Evolutionary conservation across 2,797 vertebrate genomes (phyloP).

Genomic region (Emydoidea blandingii): DNA sequence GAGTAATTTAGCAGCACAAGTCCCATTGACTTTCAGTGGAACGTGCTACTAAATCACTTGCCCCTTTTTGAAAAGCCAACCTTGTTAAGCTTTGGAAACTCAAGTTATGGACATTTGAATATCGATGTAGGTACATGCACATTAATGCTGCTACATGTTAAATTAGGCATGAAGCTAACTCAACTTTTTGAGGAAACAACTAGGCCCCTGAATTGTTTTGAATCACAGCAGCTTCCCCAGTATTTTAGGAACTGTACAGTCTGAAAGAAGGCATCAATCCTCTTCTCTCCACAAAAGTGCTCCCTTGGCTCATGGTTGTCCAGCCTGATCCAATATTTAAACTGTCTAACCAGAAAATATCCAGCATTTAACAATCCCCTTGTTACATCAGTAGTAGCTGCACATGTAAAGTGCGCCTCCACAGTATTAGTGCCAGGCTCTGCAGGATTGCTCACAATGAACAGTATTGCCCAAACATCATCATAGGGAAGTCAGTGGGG

Average conservation of each 20-base stretch:
- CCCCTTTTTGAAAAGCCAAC: background rate
- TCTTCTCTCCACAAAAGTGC: background rate
- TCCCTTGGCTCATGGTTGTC: background rate
- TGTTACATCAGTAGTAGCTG: fast-evolving
- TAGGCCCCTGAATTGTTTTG: background rate
- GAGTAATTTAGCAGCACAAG: background rate
- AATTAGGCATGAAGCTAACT: fast-evolving
- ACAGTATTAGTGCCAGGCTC: background rate
- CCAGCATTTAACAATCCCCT: background rate
- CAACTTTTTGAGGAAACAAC: background rate
- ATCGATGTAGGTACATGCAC: background rate
- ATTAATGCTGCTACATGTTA: background rate
- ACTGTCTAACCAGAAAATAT: background rate
- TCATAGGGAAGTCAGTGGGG: background rate
- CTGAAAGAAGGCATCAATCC: background rate
- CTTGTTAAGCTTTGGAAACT: background rate
- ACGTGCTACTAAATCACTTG: background rate
- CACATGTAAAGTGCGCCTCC: background rate
- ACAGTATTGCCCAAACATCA: background rate
- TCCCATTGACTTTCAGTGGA: background rate
- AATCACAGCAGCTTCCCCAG: background rate
- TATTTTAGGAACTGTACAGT: background rate
- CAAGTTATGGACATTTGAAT: background rate
- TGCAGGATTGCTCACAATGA: background rate
- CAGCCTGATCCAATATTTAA: background rate